phyloP scores from a whole-genome alignment of 2,888 invertebrate species.

The Melitaea athalia region DNA sequence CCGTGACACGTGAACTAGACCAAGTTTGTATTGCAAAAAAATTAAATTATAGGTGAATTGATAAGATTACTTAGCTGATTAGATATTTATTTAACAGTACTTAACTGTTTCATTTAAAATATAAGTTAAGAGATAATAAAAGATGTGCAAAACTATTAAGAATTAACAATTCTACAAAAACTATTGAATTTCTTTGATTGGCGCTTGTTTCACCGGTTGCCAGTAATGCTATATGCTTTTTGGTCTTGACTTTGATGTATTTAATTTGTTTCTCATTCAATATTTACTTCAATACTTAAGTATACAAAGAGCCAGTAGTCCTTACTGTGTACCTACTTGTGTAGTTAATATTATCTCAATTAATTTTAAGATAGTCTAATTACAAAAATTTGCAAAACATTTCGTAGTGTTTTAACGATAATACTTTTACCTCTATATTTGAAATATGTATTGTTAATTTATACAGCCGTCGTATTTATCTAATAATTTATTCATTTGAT shows the following conservation, averaged over 20 bases:
- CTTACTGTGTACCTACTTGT: not conserved
- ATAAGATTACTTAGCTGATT: not conserved
- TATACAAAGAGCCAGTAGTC: too few relatives aligned
- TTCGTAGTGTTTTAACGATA: slow-evolving; percentile 3
- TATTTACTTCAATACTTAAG: not conserved
- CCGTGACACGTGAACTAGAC: too few relatives aligned
- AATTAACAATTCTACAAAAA: too few relatives aligned
- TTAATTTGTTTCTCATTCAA: too few relatives aligned
- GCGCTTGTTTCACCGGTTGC: too few relatives aligned
- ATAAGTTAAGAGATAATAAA: too few relatives aligned
- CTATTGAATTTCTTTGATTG: too few relatives aligned
- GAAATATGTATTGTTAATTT: slow-evolving; percentile 2
- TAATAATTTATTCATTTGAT: not conserved
- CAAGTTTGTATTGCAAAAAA: not conserved
- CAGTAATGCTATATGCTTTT: too few relatives aligned
- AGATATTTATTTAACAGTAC: not conserved
- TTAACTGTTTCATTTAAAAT: too few relatives aligned
- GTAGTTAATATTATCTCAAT: not conserved
- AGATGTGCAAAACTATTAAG: too few relatives aligned
- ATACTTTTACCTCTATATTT: not conserved
- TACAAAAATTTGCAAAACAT: not conserved
- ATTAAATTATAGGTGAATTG: not conserved
- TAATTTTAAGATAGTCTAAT: not conserved
- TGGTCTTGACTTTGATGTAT: too few relatives aligned
- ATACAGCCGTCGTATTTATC: not conserved